phyloP scores from a whole-genome alignment of 2,113 vertebrate genomes.

The Hoplias malabaricus region DNA sequence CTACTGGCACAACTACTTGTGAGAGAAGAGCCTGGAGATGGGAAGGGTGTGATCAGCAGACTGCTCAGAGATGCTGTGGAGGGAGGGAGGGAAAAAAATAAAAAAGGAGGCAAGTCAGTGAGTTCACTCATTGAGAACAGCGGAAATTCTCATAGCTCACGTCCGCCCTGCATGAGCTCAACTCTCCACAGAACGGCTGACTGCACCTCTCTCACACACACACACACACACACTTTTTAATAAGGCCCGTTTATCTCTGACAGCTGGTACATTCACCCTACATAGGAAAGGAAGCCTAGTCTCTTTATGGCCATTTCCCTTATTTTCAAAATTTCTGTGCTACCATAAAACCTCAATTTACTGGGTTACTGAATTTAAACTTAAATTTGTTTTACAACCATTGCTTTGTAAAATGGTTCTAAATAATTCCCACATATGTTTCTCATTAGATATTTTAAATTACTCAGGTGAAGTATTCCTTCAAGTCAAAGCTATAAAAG shows the following conservation, averaged over 20 bases:
- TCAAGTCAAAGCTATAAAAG: too few relatives aligned
- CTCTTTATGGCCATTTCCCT: background rate
- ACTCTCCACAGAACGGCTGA: background rate
- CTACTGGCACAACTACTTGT: slow-evolving; percentile 97
- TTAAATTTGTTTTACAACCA: background rate
- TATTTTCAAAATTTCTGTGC: background rate
- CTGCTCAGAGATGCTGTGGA: slow-evolving; percentile 92
- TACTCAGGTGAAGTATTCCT: too few relatives aligned
- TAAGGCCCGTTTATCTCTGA: background rate
- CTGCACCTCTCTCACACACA: slow-evolving; percentile 4
- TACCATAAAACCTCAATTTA: background rate
- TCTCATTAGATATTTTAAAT: too few relatives aligned
- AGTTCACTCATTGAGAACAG: slow-evolving; percentile 44
- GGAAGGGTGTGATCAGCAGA: slow-evolving; percentile 93
- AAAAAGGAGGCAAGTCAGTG: slow-evolving; percentile 50
- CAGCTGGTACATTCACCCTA: background rate
- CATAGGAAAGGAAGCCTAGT: background rate
- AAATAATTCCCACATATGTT: too few relatives aligned
- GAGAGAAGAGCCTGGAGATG: slow-evolving; percentile 93
- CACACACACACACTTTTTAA: slow-evolving; percentile 8
- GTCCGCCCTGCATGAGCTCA: slow-evolving; percentile 27
- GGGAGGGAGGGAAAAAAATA: background rate
- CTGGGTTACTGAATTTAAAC: background rate
- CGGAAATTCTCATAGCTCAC: slow-evolving; percentile 19
- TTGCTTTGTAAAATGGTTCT: too few relatives aligned